Conservation (phyloP, 1,140 invertebrate species). For the Zaprionus nigranus region DNA sequence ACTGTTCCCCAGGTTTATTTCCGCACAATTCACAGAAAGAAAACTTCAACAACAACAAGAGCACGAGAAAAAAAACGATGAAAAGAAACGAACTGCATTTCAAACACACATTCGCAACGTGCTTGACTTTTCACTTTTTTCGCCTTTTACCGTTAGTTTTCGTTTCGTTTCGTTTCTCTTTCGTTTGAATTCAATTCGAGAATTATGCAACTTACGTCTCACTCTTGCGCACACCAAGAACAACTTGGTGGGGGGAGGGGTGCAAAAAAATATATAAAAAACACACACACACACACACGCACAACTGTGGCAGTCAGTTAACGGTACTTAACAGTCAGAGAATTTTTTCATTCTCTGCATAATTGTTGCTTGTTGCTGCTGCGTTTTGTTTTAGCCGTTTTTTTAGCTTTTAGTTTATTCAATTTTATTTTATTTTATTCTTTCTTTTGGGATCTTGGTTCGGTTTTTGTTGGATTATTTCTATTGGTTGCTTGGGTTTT, state of each 20-base stretch:
- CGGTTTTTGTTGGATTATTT: constrained; percentile 35
- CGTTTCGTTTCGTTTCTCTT: constrained; percentile 9
- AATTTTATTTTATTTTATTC: constrained; percentile 5
- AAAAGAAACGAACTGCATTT: constrained; percentile 4
- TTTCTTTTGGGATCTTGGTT: constrained; percentile 26
- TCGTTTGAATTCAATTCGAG: constrained; percentile 22
- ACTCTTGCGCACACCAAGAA: constrained; percentile 66
- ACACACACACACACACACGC: background rate
- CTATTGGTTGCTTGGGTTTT: constrained; percentile 19
- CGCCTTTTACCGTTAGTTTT: constrained; percentile 15
- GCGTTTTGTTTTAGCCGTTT: background rate
- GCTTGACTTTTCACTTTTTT: constrained; percentile 7
- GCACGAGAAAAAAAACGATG: constrained; percentile 15
- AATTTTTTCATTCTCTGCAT: background rate
- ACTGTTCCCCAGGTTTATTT: constrained; percentile 1
- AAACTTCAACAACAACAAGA: constrained; percentile 10
- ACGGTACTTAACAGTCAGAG: background rate
- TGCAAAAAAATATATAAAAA: constrained; percentile 19
- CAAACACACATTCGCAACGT: background rate
- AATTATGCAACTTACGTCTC: constrained; percentile 82
- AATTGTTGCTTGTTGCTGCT: constrained; percentile 1
- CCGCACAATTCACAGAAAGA: constrained; percentile 4
- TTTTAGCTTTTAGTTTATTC: constrained; percentile 6
- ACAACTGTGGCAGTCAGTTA: constrained; percentile 2
- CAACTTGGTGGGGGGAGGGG: constrained; percentile 29